Percentiles rank a stretch among this genome's conserved stretches.
These are phyloP conservation scores for Scaptomyza hsui DNA, from an alignment of 1,140 invertebrate genomes.

Conservation along the genomic window DNA sequence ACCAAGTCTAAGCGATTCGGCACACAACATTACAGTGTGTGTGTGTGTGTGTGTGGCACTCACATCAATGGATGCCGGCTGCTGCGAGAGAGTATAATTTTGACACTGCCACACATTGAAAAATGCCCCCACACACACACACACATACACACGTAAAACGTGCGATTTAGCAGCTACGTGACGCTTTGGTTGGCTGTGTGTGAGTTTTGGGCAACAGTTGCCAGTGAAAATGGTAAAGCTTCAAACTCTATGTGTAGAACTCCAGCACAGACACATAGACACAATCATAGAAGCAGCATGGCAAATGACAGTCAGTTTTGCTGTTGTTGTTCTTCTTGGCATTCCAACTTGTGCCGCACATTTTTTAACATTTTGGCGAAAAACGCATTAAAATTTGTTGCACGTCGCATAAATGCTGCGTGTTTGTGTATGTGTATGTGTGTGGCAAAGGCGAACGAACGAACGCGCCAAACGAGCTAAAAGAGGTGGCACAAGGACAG, in stretches of 20 bases:
- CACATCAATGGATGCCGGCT: slow-evolving; percentile 12
- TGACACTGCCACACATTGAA: slow-evolving; percentile 28
- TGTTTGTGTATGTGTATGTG: slow-evolving; percentile 25
- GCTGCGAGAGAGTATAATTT: slow-evolving; percentile 29
- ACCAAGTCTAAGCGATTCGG: neutral
- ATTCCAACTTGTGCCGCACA: slow-evolving; percentile 79
- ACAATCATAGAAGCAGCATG: slow-evolving; percentile 32
- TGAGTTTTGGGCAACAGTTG: slow-evolving; percentile 73
- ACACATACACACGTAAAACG: slow-evolving; percentile 49
- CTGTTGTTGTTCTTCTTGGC: slow-evolving; percentile 48
- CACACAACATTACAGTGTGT: slow-evolving; percentile 7
- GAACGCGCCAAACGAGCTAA: slow-evolving; percentile 24
- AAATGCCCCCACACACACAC: slow-evolving; percentile 23
- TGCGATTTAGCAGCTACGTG: slow-evolving; percentile 79
- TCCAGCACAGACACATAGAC: slow-evolving; percentile 19
- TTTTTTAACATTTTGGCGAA: slow-evolving; percentile 81
- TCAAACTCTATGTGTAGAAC: too few species aligned
- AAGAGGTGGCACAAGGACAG: slow-evolving; percentile 23
- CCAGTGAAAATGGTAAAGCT: slow-evolving; percentile 42
- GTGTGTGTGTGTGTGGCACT: neutral
- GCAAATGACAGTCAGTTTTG: slow-evolving; percentile 69
- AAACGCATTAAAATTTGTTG: slow-evolving; percentile 82
- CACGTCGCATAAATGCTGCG: slow-evolving; percentile 79
- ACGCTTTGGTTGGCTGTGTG: slow-evolving; percentile 72
- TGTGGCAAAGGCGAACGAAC: slow-evolving; percentile 30